Percentiles rank a stretch among this genome's conserved stretches.
phyloP scores from a whole-genome alignment of 2,797 vertebrate genomes.

The Melanotaenia maccullochi region DNA sequence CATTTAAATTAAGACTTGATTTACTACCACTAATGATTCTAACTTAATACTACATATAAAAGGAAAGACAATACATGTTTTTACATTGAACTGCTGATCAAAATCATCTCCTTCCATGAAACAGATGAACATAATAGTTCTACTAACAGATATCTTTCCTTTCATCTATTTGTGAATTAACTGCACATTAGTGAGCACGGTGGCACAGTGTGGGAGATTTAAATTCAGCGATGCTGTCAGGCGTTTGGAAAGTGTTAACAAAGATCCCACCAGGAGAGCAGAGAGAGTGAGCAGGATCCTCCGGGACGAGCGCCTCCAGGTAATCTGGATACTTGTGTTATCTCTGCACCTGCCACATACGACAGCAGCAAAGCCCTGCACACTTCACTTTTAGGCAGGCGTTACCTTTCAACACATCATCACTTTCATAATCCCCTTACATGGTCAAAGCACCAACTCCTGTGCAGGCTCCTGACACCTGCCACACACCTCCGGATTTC shows the following conservation, averaged over 20 bases:
- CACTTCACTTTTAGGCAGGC: slow-evolving; percentile 78
- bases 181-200: not conserved
- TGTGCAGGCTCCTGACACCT: slow-evolving; percentile 68
- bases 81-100: not conserved
- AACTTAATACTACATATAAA: not conserved
- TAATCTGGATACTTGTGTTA: slow-evolving; percentile 79
- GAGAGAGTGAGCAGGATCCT: slow-evolving; percentile 7
- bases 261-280: slow-evolving; percentile 48
- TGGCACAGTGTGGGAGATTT: slow-evolving; percentile 25
- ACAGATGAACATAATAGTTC: not conserved
- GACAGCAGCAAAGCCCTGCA: slow-evolving; percentile 76
- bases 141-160: too few relatives aligned
- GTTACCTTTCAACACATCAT: slow-evolving; percentile 82
- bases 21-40: not conserved
- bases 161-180: slow-evolving; percentile 20
- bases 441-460: slow-evolving; percentile 72
- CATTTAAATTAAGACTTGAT: not conserved
- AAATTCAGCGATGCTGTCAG: slow-evolving; percentile 46
- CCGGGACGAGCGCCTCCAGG: slow-evolving; percentile 60
- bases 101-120: not conserved
- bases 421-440: slow-evolving; percentile 84
- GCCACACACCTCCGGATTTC: slow-evolving; percentile 61
- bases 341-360: slow-evolving; percentile 74
- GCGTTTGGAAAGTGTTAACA: slow-evolving; percentile 49
- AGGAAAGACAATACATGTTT: not conserved